A percentile compares a stretch with the other conserved stretches of the same genome.
Evolutionary conservation across 2,113 vertebrate genomes (phyloP).

Genomic region (Sterrhoptilus dennistouni): DNA sequence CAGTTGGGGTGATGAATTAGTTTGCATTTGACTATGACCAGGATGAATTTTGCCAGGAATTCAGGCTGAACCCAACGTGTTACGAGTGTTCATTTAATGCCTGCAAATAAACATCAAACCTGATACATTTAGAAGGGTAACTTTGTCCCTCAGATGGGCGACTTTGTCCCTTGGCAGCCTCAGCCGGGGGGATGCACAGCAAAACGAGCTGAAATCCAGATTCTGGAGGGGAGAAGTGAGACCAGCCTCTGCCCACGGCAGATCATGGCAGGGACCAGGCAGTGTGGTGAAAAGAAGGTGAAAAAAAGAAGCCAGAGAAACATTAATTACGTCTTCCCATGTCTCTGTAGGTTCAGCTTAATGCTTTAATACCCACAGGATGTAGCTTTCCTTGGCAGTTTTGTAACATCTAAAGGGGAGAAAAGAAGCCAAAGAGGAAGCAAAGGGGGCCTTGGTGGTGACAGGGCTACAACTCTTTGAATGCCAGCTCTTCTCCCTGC

Average conservation of each 20-base stretch:
- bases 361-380: neutral
- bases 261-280: neutral
- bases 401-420: neutral
- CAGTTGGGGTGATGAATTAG: neutral
- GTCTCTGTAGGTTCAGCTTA: neutral
- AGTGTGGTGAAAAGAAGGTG: neutral
- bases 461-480: neutral
- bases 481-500: neutral
- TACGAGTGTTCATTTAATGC: neutral
- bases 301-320: neutral
- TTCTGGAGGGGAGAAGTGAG: neutral
- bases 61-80: rapidly evolving
- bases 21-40: neutral
- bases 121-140: neutral
- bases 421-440: neutral
- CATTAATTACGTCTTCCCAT: neutral
- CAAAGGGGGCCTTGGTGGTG: neutral
- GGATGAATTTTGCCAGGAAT: neutral
- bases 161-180: neutral
- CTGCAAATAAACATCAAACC: neutral
- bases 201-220: neutral
- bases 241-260: neutral
- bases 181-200: neutral
- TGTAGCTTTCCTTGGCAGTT: neutral
- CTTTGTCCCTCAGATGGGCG: neutral